Evolutionary conservation across 2,113 vertebrate species (phyloP), one percentile per base, ranked within the genome.

Genomic region (Leptobrachium leishanense): DNA sequence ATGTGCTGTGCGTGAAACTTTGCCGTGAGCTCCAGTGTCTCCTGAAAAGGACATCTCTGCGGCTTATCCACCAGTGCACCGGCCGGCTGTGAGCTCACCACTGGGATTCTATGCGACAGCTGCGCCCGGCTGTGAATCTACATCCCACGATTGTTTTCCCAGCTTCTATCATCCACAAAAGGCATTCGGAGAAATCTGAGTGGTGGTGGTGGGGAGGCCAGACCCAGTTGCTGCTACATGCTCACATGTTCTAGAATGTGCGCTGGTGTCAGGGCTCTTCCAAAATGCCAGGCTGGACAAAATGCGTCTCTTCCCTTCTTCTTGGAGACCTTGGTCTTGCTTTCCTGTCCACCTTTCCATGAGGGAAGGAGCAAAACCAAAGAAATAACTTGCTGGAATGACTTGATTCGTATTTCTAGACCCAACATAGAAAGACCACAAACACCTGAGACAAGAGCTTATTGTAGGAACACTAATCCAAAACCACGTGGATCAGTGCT

Each of bases 91-190:
- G 11, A 7, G 66, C 76, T 62, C 76, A 41, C 76, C 57, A 63
- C 20, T 50, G 43, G 50, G 44, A 80, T 80, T 80, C 77, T 57
- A 79, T 6, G 0, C 2, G 81, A 87, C 87, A 91, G 89, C 90
- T 90, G 88, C 5, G 76, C 82, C 68, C 88, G 89, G 85, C 91
- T 91, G 88, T 54, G 11, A 4, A 80, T 79, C 46, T 59, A 69
- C 83, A 80, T 2, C 59, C 74, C 69, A 44, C 13, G 74, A 53
- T 0, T 0, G 57, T 85, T 85, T 68, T 76, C 20, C 76, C 69
- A 67, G 77, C 79, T 43, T 79, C 10, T 70, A 75, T 66, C 75
- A 39, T 54, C 2, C 13, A 68, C 71, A 78, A 79, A 81, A 77
- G 69, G 75, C 59, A 68, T 76, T 76, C 76, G 62, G 59, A 65